Evolutionary conservation across 2,113 vertebrate species (phyloP), one percentile per base, ranked within the genome.

Genomic region (Platysteira castanea): DNA sequence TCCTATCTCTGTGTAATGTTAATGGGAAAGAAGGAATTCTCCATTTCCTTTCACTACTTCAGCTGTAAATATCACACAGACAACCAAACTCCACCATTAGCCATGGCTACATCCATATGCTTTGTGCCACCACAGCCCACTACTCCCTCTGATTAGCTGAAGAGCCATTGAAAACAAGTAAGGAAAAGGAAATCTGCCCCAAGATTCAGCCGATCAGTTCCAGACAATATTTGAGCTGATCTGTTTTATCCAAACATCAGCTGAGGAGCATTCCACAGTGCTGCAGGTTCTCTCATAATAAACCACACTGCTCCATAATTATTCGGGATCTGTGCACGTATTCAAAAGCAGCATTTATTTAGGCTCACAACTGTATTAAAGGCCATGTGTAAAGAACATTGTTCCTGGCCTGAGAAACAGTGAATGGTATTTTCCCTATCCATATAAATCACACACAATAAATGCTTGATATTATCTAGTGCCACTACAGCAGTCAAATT

Each of bases 181-280:
- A 50, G n/a, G 39, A 65, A 77, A 69, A 46, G 33, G 56, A 83
- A 93, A 74, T 33, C 19, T 69, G 23, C 10, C 28, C 71, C 89
- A 84, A 60, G 84, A 76, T 60, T 57, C 91, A 93, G 49, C 30
- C 39, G 23, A 73, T 50, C 74, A 16, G n/a, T 17, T 88, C 44
- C 63, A 89, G 27, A 83, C 46, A 68, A 67, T 59, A 83, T 46
- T 19, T 53, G 50, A 90, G 54, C 54, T 50, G 71, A 42, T 47
- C 30, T 63, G 46, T 90, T 96, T 86, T 90, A 91, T 11, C 39
- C 50, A 88, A 96, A 67, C 63, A 91, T 67, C 91, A 95, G 70
- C 87, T 85, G 70, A 91, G 63, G 56, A 82, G 49, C 16, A 7
- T 14, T 75, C 41, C 80, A 63, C 74, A 93, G 44, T 59, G 59